Evolutionary conservation across 2,888 invertebrate species (phyloP).

Genomic region (Petrolisthes manimaculis): DNA sequence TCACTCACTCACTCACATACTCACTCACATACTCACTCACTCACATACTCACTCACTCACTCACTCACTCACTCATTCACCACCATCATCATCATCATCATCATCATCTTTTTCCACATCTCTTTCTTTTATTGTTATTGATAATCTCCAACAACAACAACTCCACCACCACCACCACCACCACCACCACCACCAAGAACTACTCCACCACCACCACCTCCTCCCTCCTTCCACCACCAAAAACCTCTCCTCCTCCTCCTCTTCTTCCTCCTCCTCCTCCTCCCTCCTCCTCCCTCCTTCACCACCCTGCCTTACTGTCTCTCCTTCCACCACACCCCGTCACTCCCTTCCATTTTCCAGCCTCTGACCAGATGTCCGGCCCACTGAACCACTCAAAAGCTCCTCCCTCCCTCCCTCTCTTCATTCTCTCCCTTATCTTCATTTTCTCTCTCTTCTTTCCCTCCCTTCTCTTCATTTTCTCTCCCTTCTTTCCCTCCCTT

Average conservation of each 20-base stretch:
- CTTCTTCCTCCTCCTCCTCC: slow-evolving; percentile 8
- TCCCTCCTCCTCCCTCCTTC: neutral
- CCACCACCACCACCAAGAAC: neutral
- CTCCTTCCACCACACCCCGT: neutral
- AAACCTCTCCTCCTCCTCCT: slow-evolving; percentile 11
- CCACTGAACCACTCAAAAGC: slow-evolving; percentile 17
- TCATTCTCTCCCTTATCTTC: slow-evolving; percentile 1
- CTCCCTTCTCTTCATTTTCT: neutral
- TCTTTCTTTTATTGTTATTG: too few species aligned
- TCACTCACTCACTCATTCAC: too few species aligned
- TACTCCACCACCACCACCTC: neutral
- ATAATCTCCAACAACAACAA: too few species aligned
- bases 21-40: too few species aligned
- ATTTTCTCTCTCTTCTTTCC: neutral
- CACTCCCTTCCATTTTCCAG: slow-evolving; percentile 30
- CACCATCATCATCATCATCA: neutral
- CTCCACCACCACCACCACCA: neutral
- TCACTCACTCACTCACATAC: too few species aligned
- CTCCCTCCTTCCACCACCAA: neutral
- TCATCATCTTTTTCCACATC: neutral
- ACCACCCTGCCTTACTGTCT: too few species aligned
- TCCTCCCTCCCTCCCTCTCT: slow-evolving; percentile 10
- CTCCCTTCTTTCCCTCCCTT: neutral
- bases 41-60: too few species aligned
- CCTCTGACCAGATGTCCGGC: neutral